Evolutionary conservation across 2,113 vertebrate genomes (phyloP).

Genomic region (Glaucidium brasilianum): DNA sequence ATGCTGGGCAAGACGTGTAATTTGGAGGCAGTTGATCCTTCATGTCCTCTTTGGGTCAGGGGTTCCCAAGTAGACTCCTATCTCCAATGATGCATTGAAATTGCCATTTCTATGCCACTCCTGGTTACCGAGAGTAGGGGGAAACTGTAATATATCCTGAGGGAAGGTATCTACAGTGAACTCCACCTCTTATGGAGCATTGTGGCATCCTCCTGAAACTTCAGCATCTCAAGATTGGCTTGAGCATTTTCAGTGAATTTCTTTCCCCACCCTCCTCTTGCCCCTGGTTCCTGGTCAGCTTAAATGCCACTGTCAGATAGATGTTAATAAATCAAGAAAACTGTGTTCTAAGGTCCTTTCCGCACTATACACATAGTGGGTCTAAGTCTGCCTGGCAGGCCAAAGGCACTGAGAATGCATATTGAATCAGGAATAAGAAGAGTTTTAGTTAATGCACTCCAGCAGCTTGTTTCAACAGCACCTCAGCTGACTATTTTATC

Average conservation of each 20-base stretch:
- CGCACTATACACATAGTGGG: accelerated
- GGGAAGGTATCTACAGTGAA: background rate
- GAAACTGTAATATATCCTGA: accelerated
- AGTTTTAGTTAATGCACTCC: conserved; percentile 9
- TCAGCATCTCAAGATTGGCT: background rate
- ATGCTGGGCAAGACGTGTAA: background rate
- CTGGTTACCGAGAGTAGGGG: background rate
- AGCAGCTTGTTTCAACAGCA: background rate
- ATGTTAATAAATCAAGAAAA: background rate
- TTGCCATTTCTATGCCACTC: background rate
- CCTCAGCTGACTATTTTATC: background rate
- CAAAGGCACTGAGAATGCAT: background rate
- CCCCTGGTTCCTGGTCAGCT: background rate
- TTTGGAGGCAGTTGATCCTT: background rate
- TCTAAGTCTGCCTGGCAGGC: background rate
- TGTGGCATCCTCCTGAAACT: background rate
- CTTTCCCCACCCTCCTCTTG: background rate
- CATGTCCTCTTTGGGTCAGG: background rate
- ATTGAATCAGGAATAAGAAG: background rate
- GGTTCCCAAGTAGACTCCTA: background rate
- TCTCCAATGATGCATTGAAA: background rate
- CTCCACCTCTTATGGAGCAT: background rate
- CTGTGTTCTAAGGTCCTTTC: background rate
- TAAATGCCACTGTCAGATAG: background rate
- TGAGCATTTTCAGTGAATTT: background rate